Base-by-base conservation (phyloP, 2,888 invertebrate species). In the Allygus modestus region DNA sequence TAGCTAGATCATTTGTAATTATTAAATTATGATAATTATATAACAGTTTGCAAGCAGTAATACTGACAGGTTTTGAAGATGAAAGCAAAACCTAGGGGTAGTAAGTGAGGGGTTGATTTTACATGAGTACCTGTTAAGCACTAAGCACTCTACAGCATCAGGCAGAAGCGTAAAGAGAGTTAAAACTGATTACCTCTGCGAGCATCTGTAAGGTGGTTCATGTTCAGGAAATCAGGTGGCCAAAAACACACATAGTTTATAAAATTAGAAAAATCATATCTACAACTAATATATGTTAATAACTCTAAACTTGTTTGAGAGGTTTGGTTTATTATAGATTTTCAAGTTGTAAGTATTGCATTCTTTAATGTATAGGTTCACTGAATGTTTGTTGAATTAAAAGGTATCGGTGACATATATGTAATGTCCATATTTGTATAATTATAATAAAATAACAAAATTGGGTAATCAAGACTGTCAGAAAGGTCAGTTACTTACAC, bases 201-300 rank as follows among this genome's bases (percentile, higher is more conserved):
- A 84, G 69, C 84, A 84, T 84, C 84, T 84, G 84, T 46, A 84
- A 65, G 41, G 65, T 65, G 23, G 65, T 46, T 82, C 71, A 73
- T 11, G 71, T 37, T 61, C 65, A 71, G 82, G 23, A 71, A 54
- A 51, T 82, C 82, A 82, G 51, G 69, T 82, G 61, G 51, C 61
- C 41, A 61, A 65, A 65, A 81, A 61, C 61, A 82, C 65, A 82
- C 31, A 82, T 65, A 23, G 41, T 65, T 33, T 33, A 61, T 41
- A 69, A 69, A 65, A 43, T 65, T 51, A 77, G 46, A 77, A 26
- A 37, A 73, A 41, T 20, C 73, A 41, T 43, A 73, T 37, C 65
- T 65, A 65, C 65, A 54, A 54, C 20, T 17, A 17, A 46, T 46
- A 17, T 1, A 46, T 12, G 46, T 46, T 46, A 46, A 17, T 46